These are phyloP conservation scores for Ernsta delagoae DNA, from an alignment of 2,888 invertebrate species.

Conservation along the genomic window DNA sequence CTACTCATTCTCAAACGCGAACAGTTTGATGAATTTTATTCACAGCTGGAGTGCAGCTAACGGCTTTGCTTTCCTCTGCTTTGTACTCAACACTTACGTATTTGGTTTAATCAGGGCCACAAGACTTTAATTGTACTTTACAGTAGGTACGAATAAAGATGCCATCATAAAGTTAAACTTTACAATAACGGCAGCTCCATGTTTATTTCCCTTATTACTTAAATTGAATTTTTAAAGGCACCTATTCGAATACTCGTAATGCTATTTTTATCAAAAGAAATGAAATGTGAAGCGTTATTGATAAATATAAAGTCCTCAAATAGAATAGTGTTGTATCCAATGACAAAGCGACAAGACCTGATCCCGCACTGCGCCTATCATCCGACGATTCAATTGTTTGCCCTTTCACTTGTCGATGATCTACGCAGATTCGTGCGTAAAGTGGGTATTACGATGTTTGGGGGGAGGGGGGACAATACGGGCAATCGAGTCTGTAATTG, in stretches of 20 bases:
- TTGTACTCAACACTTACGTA: conserved; percentile 21
- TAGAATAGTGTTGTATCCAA: too few species aligned
- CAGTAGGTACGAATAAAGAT: not conserved
- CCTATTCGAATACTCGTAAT: too few species aligned
- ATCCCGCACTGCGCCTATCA: conserved; percentile 3
- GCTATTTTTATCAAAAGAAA: too few species aligned
- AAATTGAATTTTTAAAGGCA: too few species aligned
- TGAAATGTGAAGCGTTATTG: too few species aligned
- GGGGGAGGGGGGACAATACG: conserved; percentile 16
- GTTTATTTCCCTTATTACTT: too few species aligned
- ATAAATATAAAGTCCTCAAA: too few species aligned
- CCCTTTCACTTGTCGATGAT: conserved; percentile 31
- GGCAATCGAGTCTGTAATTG: conserved; percentile 40
- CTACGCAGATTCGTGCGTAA: conserved; percentile 25
- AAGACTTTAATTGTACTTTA: too few species aligned
- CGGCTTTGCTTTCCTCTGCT: conserved; percentile 7
- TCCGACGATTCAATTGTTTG: conserved; percentile 23
- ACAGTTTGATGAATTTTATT: conserved; percentile 33
- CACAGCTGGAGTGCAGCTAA: conserved; percentile 22
- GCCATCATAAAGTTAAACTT: not conserved
- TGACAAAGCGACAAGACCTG: not conserved
- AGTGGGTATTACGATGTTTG: conserved; percentile 37
- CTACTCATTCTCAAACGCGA: conserved; percentile 7
- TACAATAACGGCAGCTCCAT: too few species aligned
- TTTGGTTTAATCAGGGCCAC: not conserved